phyloP scores from a whole-genome alignment of 2,888 invertebrate species.

The Dolichopus griseipennis region DNA sequence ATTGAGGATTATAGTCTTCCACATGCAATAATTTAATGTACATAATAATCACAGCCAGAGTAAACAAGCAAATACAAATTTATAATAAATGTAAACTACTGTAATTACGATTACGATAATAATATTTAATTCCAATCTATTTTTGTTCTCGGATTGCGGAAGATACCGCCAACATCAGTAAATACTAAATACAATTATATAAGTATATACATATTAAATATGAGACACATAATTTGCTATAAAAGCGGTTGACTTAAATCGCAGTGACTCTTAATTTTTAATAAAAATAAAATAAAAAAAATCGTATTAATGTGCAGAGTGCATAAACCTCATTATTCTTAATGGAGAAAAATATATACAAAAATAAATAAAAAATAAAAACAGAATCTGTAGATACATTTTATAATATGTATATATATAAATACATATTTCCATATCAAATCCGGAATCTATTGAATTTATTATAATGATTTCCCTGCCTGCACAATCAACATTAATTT shows the following conservation, averaged over 20 bases:
- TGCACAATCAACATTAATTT: slow-evolving; percentile 2
- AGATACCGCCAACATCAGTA: too few relatives aligned
- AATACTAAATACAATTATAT: too few relatives aligned
- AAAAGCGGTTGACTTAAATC: not conserved
- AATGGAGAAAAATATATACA: not conserved
- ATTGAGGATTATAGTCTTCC: too few relatives aligned
- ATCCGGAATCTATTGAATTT: not conserved
- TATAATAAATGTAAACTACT: too few relatives aligned
- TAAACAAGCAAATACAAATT: too few relatives aligned
- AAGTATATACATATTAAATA: not conserved
- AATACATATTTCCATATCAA: not conserved
- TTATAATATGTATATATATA: too few relatives aligned
- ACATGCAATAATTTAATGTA: too few relatives aligned
- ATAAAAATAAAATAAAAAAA: not conserved
- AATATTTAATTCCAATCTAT: too few relatives aligned
- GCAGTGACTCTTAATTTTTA: not conserved
- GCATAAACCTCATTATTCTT: slow-evolving; percentile 4
- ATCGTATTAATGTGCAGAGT: not conserved
- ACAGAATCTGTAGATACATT: too few relatives aligned
- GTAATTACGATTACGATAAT: too few relatives aligned
- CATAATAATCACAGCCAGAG: too few relatives aligned
- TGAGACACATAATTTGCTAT: not conserved
- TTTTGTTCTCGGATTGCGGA: too few relatives aligned
- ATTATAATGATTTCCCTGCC: not conserved
- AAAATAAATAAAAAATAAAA: not conserved